Evolutionary conservation across 2,888 invertebrate genomes (phyloP), one percentile per base, ranked within the genome.

Genomic region (Parasteatoda lunata): DNA sequence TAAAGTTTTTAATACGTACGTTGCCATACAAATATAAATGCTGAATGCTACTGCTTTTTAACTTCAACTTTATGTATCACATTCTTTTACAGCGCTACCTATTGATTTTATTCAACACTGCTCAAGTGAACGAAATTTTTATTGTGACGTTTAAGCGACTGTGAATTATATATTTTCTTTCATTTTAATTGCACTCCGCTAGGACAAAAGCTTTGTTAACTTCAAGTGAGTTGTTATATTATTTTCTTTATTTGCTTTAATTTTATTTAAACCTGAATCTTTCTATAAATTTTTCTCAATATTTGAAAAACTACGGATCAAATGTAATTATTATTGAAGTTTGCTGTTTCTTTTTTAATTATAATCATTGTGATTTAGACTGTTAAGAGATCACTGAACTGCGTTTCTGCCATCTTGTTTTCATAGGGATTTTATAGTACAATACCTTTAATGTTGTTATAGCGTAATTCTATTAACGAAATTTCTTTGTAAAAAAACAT

Each of bases 341-440:
- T 30, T 0, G 30, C 30, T 30, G 30, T 30, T 30, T 30, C 30
- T 30, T 59, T 59, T 59, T 13, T 59, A 5, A 59, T 3, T 7
- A 59, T 59, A 7, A 59, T 59, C n/a, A 13, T 30, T 30, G 9
- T 59, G 59, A 59, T 52, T 76, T 71, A 77, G 79, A 54, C 77
- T 85, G 80, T 80, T 77, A 30, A 77, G 73, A 59, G 86, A 87
- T 87, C 86, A 87, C 70, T 87, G 86, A 87, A 87, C 86, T 87
- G 77, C 77, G 30, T 45, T 77, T 82, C 86, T 87, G 86, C 86
- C 86, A 87, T 87, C 86, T 87, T 87, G 86, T 45, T 84, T 84
- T 84, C 71, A 78, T 77, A 78, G 71, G 71, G 66, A 80, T 70
- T 77, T 75, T 64, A 64, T 51, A 77, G n/a, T 30, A 30, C n/a